Percentiles rank a stretch among this genome's conserved stretches.
Conservation (phyloP, 2,888 invertebrate genomes). For the Tenthredo scrophulariae region DNA sequence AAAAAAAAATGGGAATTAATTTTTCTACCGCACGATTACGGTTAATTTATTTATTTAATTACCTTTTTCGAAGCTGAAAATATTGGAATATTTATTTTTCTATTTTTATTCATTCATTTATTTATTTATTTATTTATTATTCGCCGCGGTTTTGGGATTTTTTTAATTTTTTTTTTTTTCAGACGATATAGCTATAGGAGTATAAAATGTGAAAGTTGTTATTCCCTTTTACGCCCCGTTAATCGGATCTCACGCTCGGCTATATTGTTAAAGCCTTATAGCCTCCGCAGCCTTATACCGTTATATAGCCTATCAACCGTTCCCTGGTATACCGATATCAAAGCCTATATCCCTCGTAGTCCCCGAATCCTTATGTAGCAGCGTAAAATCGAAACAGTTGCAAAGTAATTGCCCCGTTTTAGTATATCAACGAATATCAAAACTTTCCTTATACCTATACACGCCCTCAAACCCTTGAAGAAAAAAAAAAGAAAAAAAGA, state of each 20-base stretch:
- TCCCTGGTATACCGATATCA: conserved; percentile 37
- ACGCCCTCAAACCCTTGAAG: neutral
- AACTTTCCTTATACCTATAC: neutral
- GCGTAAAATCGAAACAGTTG: conserved; percentile 46
- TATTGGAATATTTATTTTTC: neutral
- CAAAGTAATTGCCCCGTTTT: conserved; percentile 51
- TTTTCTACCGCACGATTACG: too few relatives aligned
- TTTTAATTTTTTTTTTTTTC: neutral
- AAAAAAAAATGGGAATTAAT: too few relatives aligned
- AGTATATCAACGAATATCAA: conserved; percentile 37
- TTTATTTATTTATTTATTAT: neutral
- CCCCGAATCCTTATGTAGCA: neutral
- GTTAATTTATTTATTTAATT: too few relatives aligned
- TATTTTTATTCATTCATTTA: too few relatives aligned
- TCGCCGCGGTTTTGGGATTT: neutral
- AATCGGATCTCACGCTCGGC: conserved; percentile 51
- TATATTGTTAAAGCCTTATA: conserved; percentile 52
- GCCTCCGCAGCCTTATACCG: conserved; percentile 17
- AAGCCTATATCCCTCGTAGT: neutral
- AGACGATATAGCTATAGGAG: neutral
- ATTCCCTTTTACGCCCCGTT: conserved; percentile 50
- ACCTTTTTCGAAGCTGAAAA: neutral
- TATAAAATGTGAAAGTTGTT: conserved; percentile 51
- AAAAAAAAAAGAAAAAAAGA: neutral
- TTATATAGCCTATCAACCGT: conserved; percentile 48